Base-by-base conservation (phyloP, 2,888 invertebrate genomes). In the Noctuana brunneofusca region DNA sequence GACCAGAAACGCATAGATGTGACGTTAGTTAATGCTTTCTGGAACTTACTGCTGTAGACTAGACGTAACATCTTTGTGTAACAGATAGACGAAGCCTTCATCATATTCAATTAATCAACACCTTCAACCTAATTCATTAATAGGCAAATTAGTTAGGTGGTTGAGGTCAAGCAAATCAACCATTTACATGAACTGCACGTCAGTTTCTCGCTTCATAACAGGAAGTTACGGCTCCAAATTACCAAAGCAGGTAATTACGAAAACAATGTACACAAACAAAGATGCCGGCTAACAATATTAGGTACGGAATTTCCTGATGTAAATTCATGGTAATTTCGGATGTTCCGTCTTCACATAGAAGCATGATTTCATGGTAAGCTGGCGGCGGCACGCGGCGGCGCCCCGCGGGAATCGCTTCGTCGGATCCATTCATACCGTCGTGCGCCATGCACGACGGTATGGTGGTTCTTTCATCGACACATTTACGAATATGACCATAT, bases 291-390 rank as follows among this genome's bases (percentile, higher is more conserved):
- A 54, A 38, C 35, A 22, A 35, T 22, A 20, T 22, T 18, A 35
- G 1, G n/a, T n/a, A n/a, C n/a, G 20, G 14, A 38, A 20, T 2
- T 22, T 54, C 8, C 6, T n/a, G 22, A 35, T 54, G 22, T 22
- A 43, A 43, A 43, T 43, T 43, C 43, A 35, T 32, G 52, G 18
- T 52, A 52, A 52, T 52, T 52, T 53, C 12, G 32, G 4, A 35
- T 43, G 43, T 20, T 43, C 43, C 18, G 18, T 18, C 8, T 16
- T 43, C 16, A 16, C 16, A 11, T 5, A 43, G 18, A 43, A 18
- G 38, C 38, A 38, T 38, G 38, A 38, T 38, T 43, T 43, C 18
- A 18, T 11, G 52, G 32, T 20, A 53, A 35, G 27, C 50, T 30
- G 30, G 12, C 32, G 32, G 20, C 14, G 12, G 46, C n/a, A 8